Conservation (phyloP, 2,113 vertebrate genomes). For the Coryphaenoides rupestris region DNA sequence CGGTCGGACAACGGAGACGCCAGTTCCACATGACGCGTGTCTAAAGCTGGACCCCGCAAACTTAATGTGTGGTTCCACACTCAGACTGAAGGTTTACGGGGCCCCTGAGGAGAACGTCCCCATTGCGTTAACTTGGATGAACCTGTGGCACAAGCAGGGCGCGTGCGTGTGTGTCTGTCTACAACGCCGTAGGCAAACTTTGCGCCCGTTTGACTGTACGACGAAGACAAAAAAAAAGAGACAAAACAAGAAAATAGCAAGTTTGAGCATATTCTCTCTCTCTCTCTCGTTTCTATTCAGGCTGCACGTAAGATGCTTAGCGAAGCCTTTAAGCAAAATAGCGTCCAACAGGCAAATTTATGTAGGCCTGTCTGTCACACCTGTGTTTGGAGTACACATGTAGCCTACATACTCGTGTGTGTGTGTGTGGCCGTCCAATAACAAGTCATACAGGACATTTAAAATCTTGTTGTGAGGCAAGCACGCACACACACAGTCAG, state of each 20-base stretch:
- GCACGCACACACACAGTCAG: too few species aligned
- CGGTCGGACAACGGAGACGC: too few species aligned
- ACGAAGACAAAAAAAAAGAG: neutral
- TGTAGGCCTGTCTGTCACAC: neutral
- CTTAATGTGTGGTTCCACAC: too few species aligned
- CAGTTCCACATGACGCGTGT: too few species aligned
- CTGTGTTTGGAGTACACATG: neutral
- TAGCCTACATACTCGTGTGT: neutral
- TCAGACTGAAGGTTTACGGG: too few species aligned
- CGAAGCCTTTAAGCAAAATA: constrained; percentile 7
- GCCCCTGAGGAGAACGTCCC: too few species aligned
- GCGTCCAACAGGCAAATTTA: constrained; percentile 18
- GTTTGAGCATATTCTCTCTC: neutral
- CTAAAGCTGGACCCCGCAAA: too few species aligned
- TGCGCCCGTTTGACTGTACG: too few species aligned
- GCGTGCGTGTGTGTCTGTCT: too few species aligned
- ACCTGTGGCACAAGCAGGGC: too few species aligned
- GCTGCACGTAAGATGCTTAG: constrained; percentile 8
- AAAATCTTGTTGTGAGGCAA: constrained; percentile 4
- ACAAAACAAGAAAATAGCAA: neutral
- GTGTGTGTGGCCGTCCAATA: neutral
- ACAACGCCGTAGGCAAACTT: too few species aligned
- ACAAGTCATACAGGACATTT: neutral
- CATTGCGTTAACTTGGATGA: too few species aligned
- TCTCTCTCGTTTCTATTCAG: neutral